Evolutionary conservation across 2,113 vertebrate species (phyloP).

Genomic region (Equus quagga): DNA sequence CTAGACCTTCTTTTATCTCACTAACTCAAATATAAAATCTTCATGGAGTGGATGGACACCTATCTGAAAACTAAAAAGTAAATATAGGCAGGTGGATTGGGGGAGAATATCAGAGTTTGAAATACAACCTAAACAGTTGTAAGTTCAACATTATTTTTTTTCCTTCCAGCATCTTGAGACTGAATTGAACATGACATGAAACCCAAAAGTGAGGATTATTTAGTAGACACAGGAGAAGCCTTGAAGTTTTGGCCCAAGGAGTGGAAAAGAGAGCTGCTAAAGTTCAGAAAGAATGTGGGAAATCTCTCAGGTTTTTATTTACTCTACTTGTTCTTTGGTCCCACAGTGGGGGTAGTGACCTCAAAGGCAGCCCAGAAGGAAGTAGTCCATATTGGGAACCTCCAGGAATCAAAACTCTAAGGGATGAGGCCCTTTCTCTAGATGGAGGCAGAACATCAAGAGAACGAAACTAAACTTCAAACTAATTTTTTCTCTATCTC

Average conservation of each 20-base stretch:
- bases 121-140: not conserved
- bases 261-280: not conserved
- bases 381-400: not conserved
- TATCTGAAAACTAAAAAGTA: slow-evolving; percentile 37
- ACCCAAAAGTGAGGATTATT: not conserved
- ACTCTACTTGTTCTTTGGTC: not conserved
- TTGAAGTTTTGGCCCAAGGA: not conserved
- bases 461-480: not conserved
- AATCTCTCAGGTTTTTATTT: slow-evolving; percentile 1
- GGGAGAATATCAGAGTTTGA: not conserved
- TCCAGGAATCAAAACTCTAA: not conserved
- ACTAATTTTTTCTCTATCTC: not conserved
- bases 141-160: not conserved
- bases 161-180: not conserved
- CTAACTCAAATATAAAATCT: slow-evolving; percentile 35
- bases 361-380: not conserved
- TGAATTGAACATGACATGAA: slow-evolving; percentile 7
- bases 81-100: not conserved
- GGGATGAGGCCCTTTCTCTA: not conserved
- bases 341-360: not conserved
- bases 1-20: not conserved
- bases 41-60: not conserved
- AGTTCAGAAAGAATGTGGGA: not conserved
- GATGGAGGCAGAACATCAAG: not conserved
- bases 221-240: not conserved